Base-by-base conservation (phyloP, 92 coral and sea anemone genomes). In the Meandrina meandrites region DNA sequence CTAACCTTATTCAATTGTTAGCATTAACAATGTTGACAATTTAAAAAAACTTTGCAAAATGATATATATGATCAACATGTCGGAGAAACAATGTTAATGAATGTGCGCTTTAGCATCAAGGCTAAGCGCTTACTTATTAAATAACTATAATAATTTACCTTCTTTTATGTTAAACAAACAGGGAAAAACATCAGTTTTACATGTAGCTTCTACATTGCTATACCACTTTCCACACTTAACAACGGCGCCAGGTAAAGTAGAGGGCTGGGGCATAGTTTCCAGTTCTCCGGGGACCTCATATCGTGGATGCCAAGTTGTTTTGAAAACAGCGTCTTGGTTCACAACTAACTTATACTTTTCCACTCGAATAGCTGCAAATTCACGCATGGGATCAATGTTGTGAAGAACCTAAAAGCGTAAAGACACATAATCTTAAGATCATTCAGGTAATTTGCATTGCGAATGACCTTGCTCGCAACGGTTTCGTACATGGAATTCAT, bases 301-400 rank as follows among this genome's bases (percentile, higher is more conserved):
- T 66, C 97, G 86, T 30, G 95, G 96, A 83, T 89, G 90, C 99
- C 99, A 97, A 4, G 94, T 91, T 17, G 95, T 91, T 51, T 92
- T 87, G 81, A 81, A 95, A 69, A 90, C 96, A 19, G 93, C 94
- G 75, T 97, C 94, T 74, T 97, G 99, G 50, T 97, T 97, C 35
- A 97, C 88, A 34, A 97, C 89, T 53, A 97, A 75, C 86, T 97
- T 97, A 92, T 92, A 94, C 79, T 92, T 88, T 53, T 89, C 86
- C 75, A 95, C 79, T 69, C 99, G 84, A 81, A 97, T 97, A 5
- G 99, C 99, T 76, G 99, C 99, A 84, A 90, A 93, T 74, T 88
- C 84, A 19, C 94, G 87, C 72, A 93, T 51, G n/a, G 98, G 98
- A 71, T 97, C 99, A 50, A 97, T 94, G 86, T 97, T 97, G 79